Evolutionary conservation across 2,113 vertebrate genomes (phyloP).

Genomic region (Tragelaphus buxtoni): DNA sequence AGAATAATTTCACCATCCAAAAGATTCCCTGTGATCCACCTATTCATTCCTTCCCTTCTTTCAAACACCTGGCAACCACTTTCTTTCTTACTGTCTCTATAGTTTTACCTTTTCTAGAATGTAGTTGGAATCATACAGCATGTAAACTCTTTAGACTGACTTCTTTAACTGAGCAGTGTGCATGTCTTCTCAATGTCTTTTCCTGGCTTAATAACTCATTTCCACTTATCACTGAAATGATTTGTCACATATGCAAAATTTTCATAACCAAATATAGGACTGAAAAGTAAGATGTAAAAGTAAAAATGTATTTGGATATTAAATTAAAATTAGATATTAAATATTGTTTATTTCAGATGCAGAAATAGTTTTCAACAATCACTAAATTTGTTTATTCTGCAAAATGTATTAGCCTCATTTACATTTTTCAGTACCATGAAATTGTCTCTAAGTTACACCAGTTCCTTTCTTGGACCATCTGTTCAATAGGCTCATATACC

Average conservation of each 20-base stretch:
- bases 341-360: neutral
- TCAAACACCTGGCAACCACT: neutral
- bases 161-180: neutral
- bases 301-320: neutral
- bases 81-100: neutral
- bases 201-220: neutral
- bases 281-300: neutral
- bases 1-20: neutral
- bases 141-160: neutral
- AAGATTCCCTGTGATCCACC: neutral
- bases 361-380: neutral
- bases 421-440: neutral
- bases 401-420: neutral
- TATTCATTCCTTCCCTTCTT: neutral
- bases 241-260: neutral
- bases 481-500: neutral
- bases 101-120: neutral
- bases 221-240: neutral
- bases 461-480: slow-evolving; percentile 12
- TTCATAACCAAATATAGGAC: neutral
- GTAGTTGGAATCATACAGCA: neutral
- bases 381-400: neutral
- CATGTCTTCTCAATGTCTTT: neutral
- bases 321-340: slow-evolving; percentile 6
- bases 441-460: neutral